phyloP scores from a whole-genome alignment of 37 sponge, comb jelly and placozoan species.

The Beroe ovata region DNA sequence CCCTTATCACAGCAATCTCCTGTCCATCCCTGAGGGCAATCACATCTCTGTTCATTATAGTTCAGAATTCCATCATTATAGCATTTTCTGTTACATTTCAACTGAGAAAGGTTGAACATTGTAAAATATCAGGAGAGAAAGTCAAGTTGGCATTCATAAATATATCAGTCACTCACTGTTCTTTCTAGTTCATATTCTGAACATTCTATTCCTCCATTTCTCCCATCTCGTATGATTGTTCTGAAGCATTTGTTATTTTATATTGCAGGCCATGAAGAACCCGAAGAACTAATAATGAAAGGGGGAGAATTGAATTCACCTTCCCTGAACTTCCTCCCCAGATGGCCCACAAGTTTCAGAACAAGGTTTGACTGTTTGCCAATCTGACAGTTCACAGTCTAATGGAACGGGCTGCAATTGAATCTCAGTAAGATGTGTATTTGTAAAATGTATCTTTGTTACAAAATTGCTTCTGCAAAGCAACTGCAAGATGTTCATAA shows the following conservation, averaged over 20 bases:
- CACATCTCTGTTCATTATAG: not conserved
- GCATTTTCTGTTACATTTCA: constrained; percentile 49
- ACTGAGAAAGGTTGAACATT: constrained; percentile 1
- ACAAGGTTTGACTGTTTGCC: constrained; percentile 12
- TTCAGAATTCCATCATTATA: constrained; percentile 32
- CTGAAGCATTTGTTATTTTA: constrained; percentile 18
- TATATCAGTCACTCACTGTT: constrained; percentile 2
- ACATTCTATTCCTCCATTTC: constrained; percentile 47
- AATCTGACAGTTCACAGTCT: constrained; percentile 34
- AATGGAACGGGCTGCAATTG: constrained; percentile 15
- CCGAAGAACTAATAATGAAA: not conserved
- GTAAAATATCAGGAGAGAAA: not conserved
- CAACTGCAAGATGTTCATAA: not conserved
- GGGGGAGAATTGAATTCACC: not conserved
- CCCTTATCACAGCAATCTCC: constrained; percentile 53
- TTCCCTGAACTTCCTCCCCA: constrained; percentile 16
- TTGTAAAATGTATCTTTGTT: no score
- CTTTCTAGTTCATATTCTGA: constrained; percentile 8
- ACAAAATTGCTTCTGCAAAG: no score
- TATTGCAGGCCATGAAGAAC: no score
- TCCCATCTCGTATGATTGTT: constrained; percentile 15
- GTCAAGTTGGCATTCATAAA: not conserved
- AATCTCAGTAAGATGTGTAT: no score
- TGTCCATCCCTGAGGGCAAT: constrained; percentile 5
- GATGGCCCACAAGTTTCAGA: constrained; percentile 8